Base-by-base conservation (phyloP, 2,888 invertebrate genomes). In the Rhyacophila evoluta region DNA sequence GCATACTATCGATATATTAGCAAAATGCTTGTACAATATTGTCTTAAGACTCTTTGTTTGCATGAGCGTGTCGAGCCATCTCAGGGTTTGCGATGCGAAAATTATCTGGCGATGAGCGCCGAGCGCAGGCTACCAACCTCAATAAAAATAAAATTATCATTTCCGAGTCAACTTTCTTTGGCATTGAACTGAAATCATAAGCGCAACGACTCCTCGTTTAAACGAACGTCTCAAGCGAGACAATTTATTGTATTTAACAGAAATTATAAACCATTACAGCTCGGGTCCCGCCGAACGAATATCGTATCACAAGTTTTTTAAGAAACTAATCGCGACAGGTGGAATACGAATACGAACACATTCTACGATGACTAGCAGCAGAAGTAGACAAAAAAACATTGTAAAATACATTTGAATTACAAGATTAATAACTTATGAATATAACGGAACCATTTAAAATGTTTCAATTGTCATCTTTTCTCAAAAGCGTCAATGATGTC, bases 141-240 rank as follows among this genome's bases (percentile, higher is more conserved):
- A 55, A 55, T 55, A 55, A 55, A 55, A 55, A 55, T 55, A 55
- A 55, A 55, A 55, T 55, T 25, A 55, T 55, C 55, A 55, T 55
- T 55, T 55, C 55, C 55, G 19, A 55, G 74, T 29, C 55, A 39
- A 73, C 55, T 73, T 41, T 55, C 74, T 55, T 41, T 73, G 39
- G 55, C 55, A 41, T 55, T 41, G 39, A 73, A 73, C 15, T 11
- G 55, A 55, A 55, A 55, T 55, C 55, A 55, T 55, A 55, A 55
- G 55, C 55, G 25, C 55, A 55, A 55, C 55, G 55, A 55, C 55
- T 55, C 55, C 1, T 55, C 55, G 55, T 19, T 55, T 55, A 25
- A 25, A 15, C 19, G 10, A 12, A 10, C 55, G 55, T 19, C 55
- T 55, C 55, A 25, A 55, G 15, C 55, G 55, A 55, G 19, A 55